Percentiles rank a stretch among this genome's conserved stretches.
These are phyloP conservation scores for Dasypus novemcinctus DNA, from an alignment of 2,113 vertebrate genomes.

Conservation along the genomic window DNA sequence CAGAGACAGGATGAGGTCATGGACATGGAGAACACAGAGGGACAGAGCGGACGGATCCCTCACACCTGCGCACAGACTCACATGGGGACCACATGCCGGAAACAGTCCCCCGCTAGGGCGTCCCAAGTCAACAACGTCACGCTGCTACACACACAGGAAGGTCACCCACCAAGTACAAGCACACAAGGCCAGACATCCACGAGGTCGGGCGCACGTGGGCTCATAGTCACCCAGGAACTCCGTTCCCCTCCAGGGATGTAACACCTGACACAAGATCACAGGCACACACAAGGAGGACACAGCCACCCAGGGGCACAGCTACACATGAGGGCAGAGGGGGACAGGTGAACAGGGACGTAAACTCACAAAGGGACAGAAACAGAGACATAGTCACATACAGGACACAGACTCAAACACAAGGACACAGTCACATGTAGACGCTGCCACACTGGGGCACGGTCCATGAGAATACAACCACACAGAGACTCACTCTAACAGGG, in stretches of 20 bases:
- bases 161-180: neutral
- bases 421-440: neutral
- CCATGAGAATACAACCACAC: neutral
- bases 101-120: neutral
- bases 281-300: neutral
- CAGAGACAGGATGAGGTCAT: conserved; percentile 80
- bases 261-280: neutral
- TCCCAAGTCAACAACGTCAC: conserved; percentile 43
- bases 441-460: neutral
- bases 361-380: neutral
- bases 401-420: neutral
- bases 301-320: neutral
- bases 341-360: neutral
- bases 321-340: neutral
- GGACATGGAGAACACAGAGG: conserved; percentile 60
- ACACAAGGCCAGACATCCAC: neutral
- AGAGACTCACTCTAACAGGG: neutral
- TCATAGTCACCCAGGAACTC: neutral
- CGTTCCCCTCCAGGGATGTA: neutral
- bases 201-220: neutral
- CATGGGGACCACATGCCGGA: conserved; percentile 66
- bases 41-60: conserved; percentile 64
- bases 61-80: conserved; percentile 71
- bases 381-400: neutral
- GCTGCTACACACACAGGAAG: conserved; percentile 40